phyloP scores from a whole-genome alignment of 2,888 invertebrate species.

The Pristionchus maxplancki region DNA sequence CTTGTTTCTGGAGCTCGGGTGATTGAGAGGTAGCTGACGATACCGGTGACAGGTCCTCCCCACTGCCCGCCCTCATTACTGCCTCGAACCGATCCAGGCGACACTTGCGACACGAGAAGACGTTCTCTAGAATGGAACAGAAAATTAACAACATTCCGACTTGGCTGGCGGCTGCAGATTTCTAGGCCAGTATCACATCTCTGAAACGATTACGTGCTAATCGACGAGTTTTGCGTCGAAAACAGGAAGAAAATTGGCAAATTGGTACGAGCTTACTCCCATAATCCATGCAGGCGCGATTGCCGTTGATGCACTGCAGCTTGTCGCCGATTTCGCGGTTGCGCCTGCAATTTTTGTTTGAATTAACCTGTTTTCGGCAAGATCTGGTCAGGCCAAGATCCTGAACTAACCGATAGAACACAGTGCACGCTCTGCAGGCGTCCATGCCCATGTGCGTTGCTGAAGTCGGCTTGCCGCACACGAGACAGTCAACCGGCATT shows the following conservation, averaged over 20 bases:
- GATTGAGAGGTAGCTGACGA: neutral
- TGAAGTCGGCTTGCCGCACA: neutral
- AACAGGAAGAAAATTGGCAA: too few species aligned
- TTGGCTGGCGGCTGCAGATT: too few species aligned
- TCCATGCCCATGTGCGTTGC: slow-evolving; percentile 33
- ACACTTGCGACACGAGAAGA: neutral
- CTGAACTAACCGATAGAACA: slow-evolving; percentile 1
- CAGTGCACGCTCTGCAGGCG: slow-evolving; percentile 35
- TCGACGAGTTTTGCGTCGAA: too few species aligned
- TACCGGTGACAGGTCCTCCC: neutral
- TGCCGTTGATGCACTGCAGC: neutral
- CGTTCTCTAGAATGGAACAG: neutral
- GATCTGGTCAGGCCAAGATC: too few species aligned
- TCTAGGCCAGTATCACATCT: too few species aligned
- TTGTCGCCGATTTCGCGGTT: neutral
- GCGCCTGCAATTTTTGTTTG: neutral
- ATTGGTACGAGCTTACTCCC: neutral
- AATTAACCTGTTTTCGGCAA: too few species aligned
- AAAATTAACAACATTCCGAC: too few species aligned
- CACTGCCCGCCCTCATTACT: neutral
- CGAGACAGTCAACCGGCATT: neutral
- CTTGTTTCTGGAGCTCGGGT: neutral
- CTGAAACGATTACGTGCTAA: neutral
- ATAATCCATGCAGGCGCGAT: neutral
- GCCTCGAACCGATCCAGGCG: neutral